Conservation (phyloP, 1,140 invertebrate species). For the Orius insidiosus region DNA sequence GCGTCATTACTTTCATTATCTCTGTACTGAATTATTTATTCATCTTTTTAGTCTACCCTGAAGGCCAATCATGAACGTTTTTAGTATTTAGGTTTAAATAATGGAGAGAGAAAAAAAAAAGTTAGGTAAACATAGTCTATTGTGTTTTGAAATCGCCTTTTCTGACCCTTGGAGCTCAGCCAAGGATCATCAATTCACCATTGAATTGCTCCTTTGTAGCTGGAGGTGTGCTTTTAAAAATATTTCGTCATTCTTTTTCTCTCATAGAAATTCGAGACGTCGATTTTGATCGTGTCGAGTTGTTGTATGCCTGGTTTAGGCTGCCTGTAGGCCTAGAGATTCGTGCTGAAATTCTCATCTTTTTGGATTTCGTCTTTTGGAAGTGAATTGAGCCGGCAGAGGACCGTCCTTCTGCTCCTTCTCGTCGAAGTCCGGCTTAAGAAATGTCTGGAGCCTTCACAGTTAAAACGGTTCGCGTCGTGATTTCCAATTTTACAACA, state of each 20-base stretch:
- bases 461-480: neutral
- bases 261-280: neutral
- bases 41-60: too few species aligned
- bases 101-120: too few species aligned
- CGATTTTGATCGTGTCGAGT: constrained; percentile 1
- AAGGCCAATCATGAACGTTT: too few species aligned
- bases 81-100: too few species aligned
- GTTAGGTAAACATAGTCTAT: too few species aligned
- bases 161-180: too few species aligned
- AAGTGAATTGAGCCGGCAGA: constrained; percentile 1
- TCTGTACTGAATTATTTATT: too few species aligned
- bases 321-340: constrained; percentile 2
- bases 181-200: too few species aligned
- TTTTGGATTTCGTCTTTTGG: neutral
- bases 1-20: too few species aligned
- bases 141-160: too few species aligned
- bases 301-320: neutral
- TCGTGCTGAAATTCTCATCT: constrained; percentile 1
- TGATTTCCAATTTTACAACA: constrained; percentile 3
- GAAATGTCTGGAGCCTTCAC: constrained; percentile 3
- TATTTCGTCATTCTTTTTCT: neutral
- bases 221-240: too few species aligned
- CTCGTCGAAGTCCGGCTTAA: neutral
- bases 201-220: too few species aligned
- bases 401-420: constrained; percentile 1